Evolutionary conservation across 2,797 vertebrate species (phyloP), one percentile per base, ranked within the genome.

Genomic region (Hapalemur alaotrensis): DNA sequence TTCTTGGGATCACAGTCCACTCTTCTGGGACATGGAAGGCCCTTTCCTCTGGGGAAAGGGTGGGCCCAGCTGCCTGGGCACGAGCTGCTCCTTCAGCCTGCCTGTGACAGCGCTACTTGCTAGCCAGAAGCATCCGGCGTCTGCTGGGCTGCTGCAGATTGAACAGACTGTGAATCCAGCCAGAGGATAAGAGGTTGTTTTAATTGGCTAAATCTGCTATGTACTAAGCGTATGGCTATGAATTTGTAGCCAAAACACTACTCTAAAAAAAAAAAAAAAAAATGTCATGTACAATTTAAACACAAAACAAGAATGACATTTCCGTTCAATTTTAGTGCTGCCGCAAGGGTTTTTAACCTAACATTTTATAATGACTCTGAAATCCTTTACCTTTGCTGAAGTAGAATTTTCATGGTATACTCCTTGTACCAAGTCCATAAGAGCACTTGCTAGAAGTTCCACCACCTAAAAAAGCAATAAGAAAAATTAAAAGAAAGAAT

Each of bases 391-490:
- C 99, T 99, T 99, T 59, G 98, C 94, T 46, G 97, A 98, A 95
- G 96, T 98, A 93, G 98, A 98, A 97, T 99, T 99, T 98, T 99
- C 99, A 52, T 99, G 99, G 98, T 99, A 99, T 98, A 99, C 99
- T 76, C 99, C 99, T 98, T 99, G 99, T 95, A 99, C 99, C 98
- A 99, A 98, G 97, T 99, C 99, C 95, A 99, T 99, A 18, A 99
- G 99, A 97, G 99, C 99, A 98, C 99, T 99, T 80, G 99, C 99
- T 98, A 99, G 98, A 94, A 99, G 99, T 96, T 99, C 99, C 85
- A 99, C 99, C 52, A 99, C 99, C 99, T 99, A 97, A 76, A 98
- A 98, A 98, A 90, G 97, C 18, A 95, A 93, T 89, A 96, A 57
- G 32, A 93, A 65, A 89, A 46, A 41, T 5, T 0, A 59, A 89